Conservation (phyloP, 2,113 vertebrate genomes). For the Hylia prasina region DNA sequence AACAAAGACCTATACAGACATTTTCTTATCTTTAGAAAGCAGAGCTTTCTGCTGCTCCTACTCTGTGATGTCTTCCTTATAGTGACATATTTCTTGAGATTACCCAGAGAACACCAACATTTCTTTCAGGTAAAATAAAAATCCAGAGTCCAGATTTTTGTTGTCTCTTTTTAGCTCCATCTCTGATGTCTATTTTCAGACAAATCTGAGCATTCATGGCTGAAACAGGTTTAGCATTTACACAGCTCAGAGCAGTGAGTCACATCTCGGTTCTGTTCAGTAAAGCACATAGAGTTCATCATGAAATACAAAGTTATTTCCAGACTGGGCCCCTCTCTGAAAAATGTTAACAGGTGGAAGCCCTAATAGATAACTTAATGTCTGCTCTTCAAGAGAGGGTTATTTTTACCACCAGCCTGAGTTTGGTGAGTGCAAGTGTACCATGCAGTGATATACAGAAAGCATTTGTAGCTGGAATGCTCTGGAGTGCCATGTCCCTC, state of each 20-base stretch:
- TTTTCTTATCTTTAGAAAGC: neutral
- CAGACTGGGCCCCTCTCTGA: slow-evolving; percentile 38
- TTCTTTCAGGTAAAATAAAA: neutral
- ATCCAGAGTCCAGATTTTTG: neutral
- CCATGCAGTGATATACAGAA: slow-evolving; percentile 6
- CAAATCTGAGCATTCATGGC: neutral
- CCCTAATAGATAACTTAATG: slow-evolving; percentile 34
- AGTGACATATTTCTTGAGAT: neutral
- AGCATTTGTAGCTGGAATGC: neutral
- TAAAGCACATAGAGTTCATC: neutral
- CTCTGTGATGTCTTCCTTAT: neutral
- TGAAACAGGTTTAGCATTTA: neutral
- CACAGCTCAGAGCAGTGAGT: slow-evolving; percentile 10
- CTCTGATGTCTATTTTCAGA: neutral
- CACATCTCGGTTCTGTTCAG: slow-evolving; percentile 3
- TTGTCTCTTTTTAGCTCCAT: neutral
- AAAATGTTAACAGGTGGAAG: slow-evolving; percentile 62
- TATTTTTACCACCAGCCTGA: slow-evolving; percentile 46
- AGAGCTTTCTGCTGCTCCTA: neutral
- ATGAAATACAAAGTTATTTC: slow-evolving; percentile 43
- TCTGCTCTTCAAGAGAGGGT: slow-evolving; percentile 49
- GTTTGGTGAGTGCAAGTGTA: slow-evolving; percentile 2
- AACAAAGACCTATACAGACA: neutral
- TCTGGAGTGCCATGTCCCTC: neutral
- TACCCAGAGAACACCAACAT: neutral